Conservation (phyloP, 2,888 invertebrate genomes). For the Polydesmus complanatus region DNA sequence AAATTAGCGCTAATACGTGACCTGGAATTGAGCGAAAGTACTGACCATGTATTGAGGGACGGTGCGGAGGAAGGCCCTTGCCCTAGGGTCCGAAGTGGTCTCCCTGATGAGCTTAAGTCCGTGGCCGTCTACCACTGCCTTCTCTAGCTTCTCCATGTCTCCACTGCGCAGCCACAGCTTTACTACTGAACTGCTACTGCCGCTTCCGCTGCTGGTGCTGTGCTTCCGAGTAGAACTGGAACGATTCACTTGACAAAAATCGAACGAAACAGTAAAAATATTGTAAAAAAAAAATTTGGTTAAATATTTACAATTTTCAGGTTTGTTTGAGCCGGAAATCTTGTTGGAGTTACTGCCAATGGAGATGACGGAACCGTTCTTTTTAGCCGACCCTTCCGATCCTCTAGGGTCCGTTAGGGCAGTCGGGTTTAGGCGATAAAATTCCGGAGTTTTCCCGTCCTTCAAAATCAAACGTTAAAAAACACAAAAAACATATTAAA, state of each 20-base stretch:
- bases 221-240: too few relatives aligned
- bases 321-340: conserved; percentile 1
- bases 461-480: conserved; percentile 18
- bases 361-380: conserved; percentile 1
- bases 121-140: conserved; percentile 78
- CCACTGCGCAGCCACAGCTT: conserved; percentile 32
- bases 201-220: not conserved
- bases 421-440: conserved; percentile 30
- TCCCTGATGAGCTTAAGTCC: conserved; percentile 60
- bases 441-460: conserved; percentile 33
- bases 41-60: conserved; percentile 53
- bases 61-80: conserved; percentile 48
- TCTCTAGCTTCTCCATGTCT: conserved; percentile 80
- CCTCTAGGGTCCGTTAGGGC: conserved; percentile 23
- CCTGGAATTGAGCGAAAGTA: not conserved
- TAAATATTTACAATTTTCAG: conserved; percentile 6
- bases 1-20: too few relatives aligned
- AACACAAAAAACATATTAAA: not conserved
- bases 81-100: conserved; percentile 47
- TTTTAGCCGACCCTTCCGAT: conserved; percentile 6
- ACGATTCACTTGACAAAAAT: not conserved
- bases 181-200: not conserved
- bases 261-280: not conserved
- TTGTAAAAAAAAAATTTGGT: not conserved
- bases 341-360: not conserved